Base-by-base conservation (phyloP, 1,140 invertebrate genomes). In the Pentalonia nigronervosa region DNA sequence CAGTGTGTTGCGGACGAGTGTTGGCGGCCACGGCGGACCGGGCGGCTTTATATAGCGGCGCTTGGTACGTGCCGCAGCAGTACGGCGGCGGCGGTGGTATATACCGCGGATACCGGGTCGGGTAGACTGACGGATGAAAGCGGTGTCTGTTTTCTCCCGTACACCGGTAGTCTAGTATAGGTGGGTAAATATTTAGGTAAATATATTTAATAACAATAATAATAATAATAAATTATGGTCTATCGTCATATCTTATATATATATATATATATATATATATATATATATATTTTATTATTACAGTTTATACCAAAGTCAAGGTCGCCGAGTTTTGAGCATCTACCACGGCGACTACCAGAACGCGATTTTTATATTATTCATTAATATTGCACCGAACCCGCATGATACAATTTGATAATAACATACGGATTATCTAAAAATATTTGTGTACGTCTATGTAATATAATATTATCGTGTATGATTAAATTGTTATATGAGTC, bases 41-140 rank as follows among this genome's bases (percentile, higher is more conserved):
- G 25, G 36, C 89, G 89, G 36, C 50, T 56, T 89, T 89, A 89
- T 89, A 89, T 89, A 89, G 86, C 36, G 41, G 41, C 36, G 9
- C 60, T 76, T 76, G 14, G 60, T 76, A n/a, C 60, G 81, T 83
- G 34, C 34, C 81, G 25, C 7, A 7, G 25, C 7, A 7, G 76
- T 20, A 6, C 34, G 76, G 20, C 21, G 21, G 76, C 36, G 36
- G 36, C 9, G 36, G 41, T 2, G 81, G 81, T 41, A 25, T 83
- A 84, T 23, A 41, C 81, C 34, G 36, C 21, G 83, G 83, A 45
- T 36, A 25, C 83, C 36, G 7, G 23, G 83, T 25, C 36, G 41
- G 36, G 41, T 36, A 21, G 36, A 30, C 23, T 1, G 21, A 41
- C 8, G 83, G 83, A 76, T 36, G 41, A 83, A 34, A 34, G 81